phyloP scores from a whole-genome alignment of 2,797 vertebrate genomes.

The Champsocephalus gunnari region DNA sequence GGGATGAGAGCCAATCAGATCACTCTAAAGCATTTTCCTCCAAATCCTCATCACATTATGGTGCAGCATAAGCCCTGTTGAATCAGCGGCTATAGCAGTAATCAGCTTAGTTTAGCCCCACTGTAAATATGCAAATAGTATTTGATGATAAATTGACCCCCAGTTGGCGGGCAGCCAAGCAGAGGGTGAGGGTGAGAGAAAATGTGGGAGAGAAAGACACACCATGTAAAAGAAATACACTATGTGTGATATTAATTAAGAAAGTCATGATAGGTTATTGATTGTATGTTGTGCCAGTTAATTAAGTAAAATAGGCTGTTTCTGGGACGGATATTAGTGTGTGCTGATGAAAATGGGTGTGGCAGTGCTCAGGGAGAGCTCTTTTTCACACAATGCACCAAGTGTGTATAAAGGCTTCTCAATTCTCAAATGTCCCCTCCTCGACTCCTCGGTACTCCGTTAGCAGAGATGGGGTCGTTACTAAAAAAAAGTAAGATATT shows the following conservation, averaged over 20 bases:
- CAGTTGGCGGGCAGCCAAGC: slow-evolving; percentile 69
- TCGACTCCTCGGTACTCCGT: too few species aligned
- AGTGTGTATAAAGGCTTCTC: too few species aligned
- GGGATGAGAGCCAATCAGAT: slow-evolving; percentile 74
- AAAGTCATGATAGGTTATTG: slow-evolving; percentile 33
- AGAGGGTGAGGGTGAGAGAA: slow-evolving; percentile 21
- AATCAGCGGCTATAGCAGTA: slow-evolving; percentile 72
- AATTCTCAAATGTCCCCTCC: too few species aligned
- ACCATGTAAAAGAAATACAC: not conserved
- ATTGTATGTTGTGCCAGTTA: slow-evolving; percentile 9
- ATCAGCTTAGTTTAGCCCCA: slow-evolving; percentile 80
- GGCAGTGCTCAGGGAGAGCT: too few species aligned
- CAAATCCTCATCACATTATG: slow-evolving; percentile 81
- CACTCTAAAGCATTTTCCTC: slow-evolving; percentile 60
- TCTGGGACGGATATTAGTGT: not conserved
- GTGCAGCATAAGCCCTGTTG: slow-evolving; percentile 73
- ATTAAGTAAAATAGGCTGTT: not conserved
- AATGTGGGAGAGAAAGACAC: slow-evolving; percentile 7
- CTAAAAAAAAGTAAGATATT: too few species aligned
- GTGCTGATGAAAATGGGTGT: too few species aligned
- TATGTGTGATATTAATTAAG: slow-evolving; percentile 5
- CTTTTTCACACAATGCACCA: too few species aligned
- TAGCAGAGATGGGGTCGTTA: too few species aligned
- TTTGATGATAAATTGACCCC: slow-evolving; percentile 85
- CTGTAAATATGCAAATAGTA: slow-evolving; percentile 83